Base-by-base conservation (phyloP, 2,888 invertebrate species). In the Lycaena phlaeas region DNA sequence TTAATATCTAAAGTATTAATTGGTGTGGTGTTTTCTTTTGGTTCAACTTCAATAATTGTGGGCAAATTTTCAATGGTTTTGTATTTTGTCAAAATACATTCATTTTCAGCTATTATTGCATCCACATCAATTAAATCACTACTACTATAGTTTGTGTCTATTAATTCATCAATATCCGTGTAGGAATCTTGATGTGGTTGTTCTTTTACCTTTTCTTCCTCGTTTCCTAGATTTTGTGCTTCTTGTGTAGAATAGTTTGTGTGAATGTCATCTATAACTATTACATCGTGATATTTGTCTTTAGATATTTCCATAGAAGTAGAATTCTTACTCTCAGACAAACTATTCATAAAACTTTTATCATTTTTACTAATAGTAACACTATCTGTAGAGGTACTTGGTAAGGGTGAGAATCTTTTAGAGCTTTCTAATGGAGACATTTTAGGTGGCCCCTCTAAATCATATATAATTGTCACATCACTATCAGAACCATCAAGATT, bases 381-480 rank as follows among this genome's bases (percentile, higher is more conserved):
- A 37, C 38, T 52, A 38, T 70, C 64, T 41, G 10, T 61, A 2
- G 72, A 72, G 27, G 72, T 71, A 49, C 72, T 72, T 3, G 72
- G 71, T 15, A 61, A 22, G 2, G 70, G 71, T 10, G 60, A 61
- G 42, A 70, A 72, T 36, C 52, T 38, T 10, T 30, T 30, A 7
- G n/a, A n/a, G n/a, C n/a, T n/a, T n/a, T 15, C 14, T 10, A 30
- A 5, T n/a, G 30, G 10, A 15, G 15, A 30, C 9, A 41, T 43
- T 14, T 43, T 38, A 43, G 52, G 15, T 26, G 14, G n/a, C 14
- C 4, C 14, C 1, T 40, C 29, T n/a, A 40, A 12, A 15, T 46
- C 47, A 54, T 58, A 57, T 14, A 49, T 39, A 31, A 56, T 45
- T 11, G 60, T 63, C 17, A 57, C 53, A 40, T 60, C 56, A 55